Percentiles rank a stretch among this genome's conserved stretches.
phyloP scores from a whole-genome alignment of 2,797 vertebrate genomes.

The Prunella strophiata region DNA sequence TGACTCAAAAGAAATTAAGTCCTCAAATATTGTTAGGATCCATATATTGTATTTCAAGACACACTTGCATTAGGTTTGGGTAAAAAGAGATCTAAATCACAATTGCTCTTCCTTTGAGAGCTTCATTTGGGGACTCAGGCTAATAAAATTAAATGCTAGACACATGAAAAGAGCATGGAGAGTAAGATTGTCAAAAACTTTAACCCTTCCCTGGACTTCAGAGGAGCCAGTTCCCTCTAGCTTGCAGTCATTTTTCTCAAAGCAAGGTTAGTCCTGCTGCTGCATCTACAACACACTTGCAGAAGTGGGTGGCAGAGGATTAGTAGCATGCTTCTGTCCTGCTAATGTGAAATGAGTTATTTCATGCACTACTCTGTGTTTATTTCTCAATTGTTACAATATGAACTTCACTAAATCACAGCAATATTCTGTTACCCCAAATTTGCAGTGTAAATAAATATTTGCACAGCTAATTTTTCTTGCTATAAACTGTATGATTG shows the following conservation, averaged over 20 bases:
- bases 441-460: background rate
- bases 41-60: background rate
- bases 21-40: background rate
- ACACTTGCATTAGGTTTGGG: background rate
- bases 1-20: background rate
- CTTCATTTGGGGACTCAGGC: background rate
- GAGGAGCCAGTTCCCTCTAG: background rate
- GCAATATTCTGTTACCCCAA: background rate
- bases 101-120: background rate
- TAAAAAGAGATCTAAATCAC: background rate
- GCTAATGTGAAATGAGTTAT: background rate
- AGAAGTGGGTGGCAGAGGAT: background rate
- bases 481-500: background rate
- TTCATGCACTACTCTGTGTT: background rate
- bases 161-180: background rate
- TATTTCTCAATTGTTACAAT: background rate
- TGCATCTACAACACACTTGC: background rate
- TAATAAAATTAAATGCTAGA: background rate
- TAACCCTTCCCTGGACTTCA: background rate
- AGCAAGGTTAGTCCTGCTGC: background rate
- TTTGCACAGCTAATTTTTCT: background rate
- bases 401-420: slow-evolving; percentile 9
- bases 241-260: background rate
- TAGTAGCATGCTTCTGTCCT: background rate
- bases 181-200: background rate